Evolutionary conservation across 2,888 invertebrate genomes (phyloP).

Genomic region (Trypoxylon attenuatum): DNA sequence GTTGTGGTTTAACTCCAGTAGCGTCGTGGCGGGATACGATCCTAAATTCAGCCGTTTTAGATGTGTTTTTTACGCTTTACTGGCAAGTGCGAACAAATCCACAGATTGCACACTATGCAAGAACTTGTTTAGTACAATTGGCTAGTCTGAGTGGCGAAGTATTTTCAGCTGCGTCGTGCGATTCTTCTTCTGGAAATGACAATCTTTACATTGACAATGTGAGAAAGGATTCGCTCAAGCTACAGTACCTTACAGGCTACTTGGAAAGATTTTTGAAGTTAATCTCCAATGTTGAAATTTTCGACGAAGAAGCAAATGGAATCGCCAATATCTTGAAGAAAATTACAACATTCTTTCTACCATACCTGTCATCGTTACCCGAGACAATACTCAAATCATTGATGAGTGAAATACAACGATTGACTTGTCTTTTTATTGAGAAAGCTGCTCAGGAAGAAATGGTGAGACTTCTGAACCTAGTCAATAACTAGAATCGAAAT

Average conservation of each 20-base stretch:
- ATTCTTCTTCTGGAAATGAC: not conserved
- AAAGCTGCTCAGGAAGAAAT: slow-evolving; percentile 81
- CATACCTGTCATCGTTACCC: slow-evolving; percentile 74
- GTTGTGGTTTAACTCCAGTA: slow-evolving; percentile 80
- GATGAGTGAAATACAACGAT: slow-evolving; percentile 78
- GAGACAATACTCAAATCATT: slow-evolving; percentile 76
- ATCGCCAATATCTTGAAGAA: slow-evolving; percentile 82
- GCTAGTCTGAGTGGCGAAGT: slow-evolving; percentile 81
- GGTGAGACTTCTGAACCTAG: too few relatives aligned
- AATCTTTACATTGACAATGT: not conserved
- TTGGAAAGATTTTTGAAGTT: slow-evolving; percentile 79
- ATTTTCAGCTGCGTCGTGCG: slow-evolving; percentile 74
- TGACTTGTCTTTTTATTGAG: slow-evolving; percentile 81
- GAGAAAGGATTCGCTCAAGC: slow-evolving; percentile 49
- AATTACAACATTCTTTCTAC: slow-evolving; percentile 78
- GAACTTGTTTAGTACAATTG: slow-evolving; percentile 89
- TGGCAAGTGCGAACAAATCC: slow-evolving; percentile 87
- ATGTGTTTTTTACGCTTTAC: slow-evolving; percentile 89
- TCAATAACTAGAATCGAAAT: too few relatives aligned
- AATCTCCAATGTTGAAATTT: slow-evolving; percentile 78
- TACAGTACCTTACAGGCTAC: slow-evolving; percentile 79
- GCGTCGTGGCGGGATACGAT: slow-evolving; percentile 86
- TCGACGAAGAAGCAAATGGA: slow-evolving; percentile 81
- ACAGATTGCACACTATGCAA: slow-evolving; percentile 84
- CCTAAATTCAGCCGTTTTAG: slow-evolving; percentile 83